These are phyloP conservation scores for Escarpia spicata DNA, from an alignment of 2,888 invertebrate genomes.

Conservation along the genomic window DNA sequence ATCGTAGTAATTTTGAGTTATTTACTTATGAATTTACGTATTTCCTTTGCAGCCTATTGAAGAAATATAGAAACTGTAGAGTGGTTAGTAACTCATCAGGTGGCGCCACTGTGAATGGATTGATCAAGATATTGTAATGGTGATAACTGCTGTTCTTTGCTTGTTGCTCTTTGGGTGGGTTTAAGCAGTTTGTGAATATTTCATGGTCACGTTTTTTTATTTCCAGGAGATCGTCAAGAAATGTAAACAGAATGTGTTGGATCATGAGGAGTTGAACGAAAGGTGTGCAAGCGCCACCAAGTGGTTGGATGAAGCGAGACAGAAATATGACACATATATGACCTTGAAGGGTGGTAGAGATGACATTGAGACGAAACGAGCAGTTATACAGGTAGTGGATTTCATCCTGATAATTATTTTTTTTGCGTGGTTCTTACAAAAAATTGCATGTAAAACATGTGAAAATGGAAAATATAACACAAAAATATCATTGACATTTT, in stretches of 20 bases:
- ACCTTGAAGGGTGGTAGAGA: constrained; percentile 28
- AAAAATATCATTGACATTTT: background rate
- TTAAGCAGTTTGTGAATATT: background rate
- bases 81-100: too few relatives aligned
- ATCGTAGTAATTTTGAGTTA: too few relatives aligned
- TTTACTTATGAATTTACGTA: too few relatives aligned
- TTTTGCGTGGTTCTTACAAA: background rate
- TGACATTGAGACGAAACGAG: constrained; percentile 36
- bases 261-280: constrained; percentile 83
- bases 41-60: too few relatives aligned
- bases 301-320: constrained; percentile 79
- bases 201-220: background rate
- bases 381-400: constrained; percentile 35
- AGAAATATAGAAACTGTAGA: too few relatives aligned
- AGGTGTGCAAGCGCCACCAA: constrained; percentile 76
- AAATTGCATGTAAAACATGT: background rate
- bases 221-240: constrained; percentile 79
- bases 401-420: background rate
- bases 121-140: too few relatives aligned
- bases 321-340: constrained; percentile 29
- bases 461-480: too few relatives aligned
- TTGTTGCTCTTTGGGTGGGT: too few relatives aligned
- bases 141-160: too few relatives aligned
- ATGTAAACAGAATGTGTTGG: constrained; percentile 85
- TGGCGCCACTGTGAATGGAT: too few relatives aligned